phyloP scores from a whole-genome alignment of 2,797 vertebrate genomes.

The Platalea minor region DNA sequence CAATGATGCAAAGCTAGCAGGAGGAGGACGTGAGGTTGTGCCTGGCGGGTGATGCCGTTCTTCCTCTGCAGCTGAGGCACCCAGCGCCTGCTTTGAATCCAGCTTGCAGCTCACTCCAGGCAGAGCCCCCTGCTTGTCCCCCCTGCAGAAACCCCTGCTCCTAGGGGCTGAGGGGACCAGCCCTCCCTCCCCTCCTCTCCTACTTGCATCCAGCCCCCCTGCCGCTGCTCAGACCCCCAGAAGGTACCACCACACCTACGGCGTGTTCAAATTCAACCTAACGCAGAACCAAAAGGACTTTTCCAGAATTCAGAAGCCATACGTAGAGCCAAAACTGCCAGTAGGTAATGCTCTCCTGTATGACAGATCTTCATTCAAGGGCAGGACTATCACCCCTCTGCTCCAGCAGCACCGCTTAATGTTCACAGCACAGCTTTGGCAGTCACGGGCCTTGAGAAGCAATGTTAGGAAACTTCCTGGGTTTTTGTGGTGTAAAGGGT shows the following conservation, averaged over 20 bases:
- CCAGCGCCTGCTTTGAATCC: background rate
- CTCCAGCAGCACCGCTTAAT: background rate
- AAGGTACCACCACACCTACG: background rate
- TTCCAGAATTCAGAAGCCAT: background rate
- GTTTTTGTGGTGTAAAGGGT: background rate
- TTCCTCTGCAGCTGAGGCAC: background rate
- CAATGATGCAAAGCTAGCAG: background rate
- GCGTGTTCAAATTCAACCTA: background rate
- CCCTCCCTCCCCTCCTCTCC: background rate
- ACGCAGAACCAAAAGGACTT: background rate
- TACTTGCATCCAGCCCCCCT: fast-evolving
- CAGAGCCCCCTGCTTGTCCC: fast-evolving
- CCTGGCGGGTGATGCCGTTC: background rate
- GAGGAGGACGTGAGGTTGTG: background rate
- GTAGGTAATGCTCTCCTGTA: background rate
- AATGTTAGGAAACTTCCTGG: background rate
- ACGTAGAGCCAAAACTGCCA: background rate
- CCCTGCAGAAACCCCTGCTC: background rate
- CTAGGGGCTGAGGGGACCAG: background rate
- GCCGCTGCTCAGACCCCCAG: fast-evolving
- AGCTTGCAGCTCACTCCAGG: background rate
- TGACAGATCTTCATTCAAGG: background rate
- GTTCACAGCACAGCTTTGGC: background rate
- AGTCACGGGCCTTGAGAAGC: background rate
- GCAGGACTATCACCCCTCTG: background rate